Conservation (phyloP, 2,888 invertebrate species). For the Frankliniella fusca region DNA sequence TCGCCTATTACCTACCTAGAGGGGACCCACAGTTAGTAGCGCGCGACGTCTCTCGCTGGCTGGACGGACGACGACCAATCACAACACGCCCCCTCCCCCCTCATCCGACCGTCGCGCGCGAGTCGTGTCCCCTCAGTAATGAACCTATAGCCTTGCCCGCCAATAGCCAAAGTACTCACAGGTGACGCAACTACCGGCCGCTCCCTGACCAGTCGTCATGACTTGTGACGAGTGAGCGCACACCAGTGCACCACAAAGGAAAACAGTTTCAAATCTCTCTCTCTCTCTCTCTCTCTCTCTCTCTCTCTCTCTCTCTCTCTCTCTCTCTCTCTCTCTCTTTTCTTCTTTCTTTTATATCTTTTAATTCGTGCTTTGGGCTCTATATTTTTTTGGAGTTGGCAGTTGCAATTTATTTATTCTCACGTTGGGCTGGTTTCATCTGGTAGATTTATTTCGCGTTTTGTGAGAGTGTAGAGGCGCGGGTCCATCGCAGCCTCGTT, state of each 20-base stretch:
- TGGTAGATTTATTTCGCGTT: too few species aligned
- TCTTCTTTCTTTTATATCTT: neutral
- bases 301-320: constrained; percentile 1
- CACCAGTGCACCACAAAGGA: too few species aligned
- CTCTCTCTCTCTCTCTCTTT: neutral
- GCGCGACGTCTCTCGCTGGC: neutral
- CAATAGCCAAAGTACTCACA: neutral
- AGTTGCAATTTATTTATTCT: too few species aligned
- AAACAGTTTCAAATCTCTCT: too few species aligned
- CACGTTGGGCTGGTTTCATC: too few species aligned
- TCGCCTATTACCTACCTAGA: neutral
- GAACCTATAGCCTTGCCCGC: neutral
- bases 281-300: constrained; percentile 1
- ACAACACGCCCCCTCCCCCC: neutral
- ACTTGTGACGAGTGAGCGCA: too few species aligned
- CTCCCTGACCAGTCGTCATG: too few species aligned
- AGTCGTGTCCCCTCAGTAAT: neutral
- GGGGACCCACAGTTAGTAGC: neutral
- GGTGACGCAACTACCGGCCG: neutral
- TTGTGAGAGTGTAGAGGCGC: too few species aligned
- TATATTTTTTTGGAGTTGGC: too few species aligned
- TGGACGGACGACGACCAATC: neutral
- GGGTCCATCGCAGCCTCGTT: too few species aligned
- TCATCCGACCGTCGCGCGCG: too few species aligned
- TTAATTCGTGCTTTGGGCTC: too few species aligned